Evolutionary conservation across 2,888 invertebrate species (phyloP).

Genomic region (Podabrus alpinus): DNA sequence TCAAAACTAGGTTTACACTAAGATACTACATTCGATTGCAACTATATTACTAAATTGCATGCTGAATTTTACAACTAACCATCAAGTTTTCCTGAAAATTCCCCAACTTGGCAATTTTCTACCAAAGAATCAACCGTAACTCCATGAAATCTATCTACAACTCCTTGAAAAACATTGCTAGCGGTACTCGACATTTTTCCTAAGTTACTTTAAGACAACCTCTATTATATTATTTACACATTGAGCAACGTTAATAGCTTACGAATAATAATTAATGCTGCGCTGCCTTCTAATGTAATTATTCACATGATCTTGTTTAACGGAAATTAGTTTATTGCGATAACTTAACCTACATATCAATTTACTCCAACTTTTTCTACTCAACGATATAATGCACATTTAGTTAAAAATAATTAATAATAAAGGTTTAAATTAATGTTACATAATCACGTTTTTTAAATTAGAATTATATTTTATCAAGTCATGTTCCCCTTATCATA

Average conservation of each 20-base stretch:
- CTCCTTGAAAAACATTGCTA: slow-evolving; percentile 55
- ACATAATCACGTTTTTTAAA: background rate
- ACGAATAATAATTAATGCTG: background rate
- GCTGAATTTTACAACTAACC: slow-evolving; percentile 54
- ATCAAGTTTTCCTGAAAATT: slow-evolving; percentile 61
- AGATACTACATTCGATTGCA: background rate
- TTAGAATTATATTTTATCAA: background rate
- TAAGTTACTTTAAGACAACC: background rate
- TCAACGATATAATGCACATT: background rate
- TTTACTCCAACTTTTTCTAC: background rate
- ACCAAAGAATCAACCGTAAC: slow-evolving; percentile 69
- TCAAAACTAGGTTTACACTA: background rate
- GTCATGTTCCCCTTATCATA: background rate
- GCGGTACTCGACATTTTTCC: background rate
- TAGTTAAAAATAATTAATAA: background rate
- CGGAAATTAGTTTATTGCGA: background rate
- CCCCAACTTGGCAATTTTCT: slow-evolving; percentile 59
- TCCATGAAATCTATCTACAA: slow-evolving; percentile 71
- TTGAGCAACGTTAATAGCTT: background rate
- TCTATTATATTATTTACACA: background rate
- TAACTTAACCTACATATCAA: background rate
- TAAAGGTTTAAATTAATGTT: background rate
- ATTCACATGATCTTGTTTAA: background rate
- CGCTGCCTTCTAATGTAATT: background rate
- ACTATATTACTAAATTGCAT: background rate